Evolutionary conservation across 2,797 vertebrate species (phyloP).

Genomic region (Rousettus madagascariensis): DNA sequence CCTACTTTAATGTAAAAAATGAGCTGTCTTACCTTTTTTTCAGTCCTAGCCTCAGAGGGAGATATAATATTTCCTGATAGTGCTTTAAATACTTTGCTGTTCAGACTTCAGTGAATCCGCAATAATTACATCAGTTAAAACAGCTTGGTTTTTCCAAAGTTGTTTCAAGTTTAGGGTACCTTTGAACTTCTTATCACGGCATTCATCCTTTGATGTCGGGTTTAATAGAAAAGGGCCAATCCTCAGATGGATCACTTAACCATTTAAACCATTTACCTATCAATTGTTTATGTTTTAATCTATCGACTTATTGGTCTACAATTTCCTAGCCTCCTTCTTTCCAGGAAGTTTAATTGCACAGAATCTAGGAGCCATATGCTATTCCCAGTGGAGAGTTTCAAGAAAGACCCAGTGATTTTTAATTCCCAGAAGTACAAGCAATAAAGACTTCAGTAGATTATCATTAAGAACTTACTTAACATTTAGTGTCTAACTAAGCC

Average conservation of each 20-base stretch:
- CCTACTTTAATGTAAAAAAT: conserved; percentile 73
- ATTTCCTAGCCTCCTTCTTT: conserved; percentile 14
- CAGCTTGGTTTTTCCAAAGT: conserved; percentile 69
- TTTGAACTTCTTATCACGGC: conserved; percentile 51
- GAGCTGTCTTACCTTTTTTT: conserved; percentile 73
- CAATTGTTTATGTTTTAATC: conserved; percentile 43
- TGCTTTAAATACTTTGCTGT: conserved; percentile 77
- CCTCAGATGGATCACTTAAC: conserved; percentile 50
- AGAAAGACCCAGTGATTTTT: conserved; percentile 38
- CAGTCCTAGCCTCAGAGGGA: conserved; percentile 63
- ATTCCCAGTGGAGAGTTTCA: conserved; percentile 33
- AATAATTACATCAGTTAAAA: conserved; percentile 76
- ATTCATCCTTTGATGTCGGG: conserved; percentile 58
- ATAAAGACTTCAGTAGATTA: conserved; percentile 54
- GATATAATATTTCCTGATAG: conserved; percentile 76
- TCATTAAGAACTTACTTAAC: conserved; percentile 58
- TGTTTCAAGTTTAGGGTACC: conserved; percentile 47
- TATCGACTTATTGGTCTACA: background rate
- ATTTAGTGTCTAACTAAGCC: conserved; percentile 48
- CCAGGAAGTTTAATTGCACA: conserved; percentile 59
- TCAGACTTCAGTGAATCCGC: conserved; percentile 75
- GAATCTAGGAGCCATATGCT: conserved; percentile 34
- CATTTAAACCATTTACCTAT: conserved; percentile 51
- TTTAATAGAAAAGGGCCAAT: conserved; percentile 45
- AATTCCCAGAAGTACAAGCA: conserved; percentile 66